Evolutionary conservation across 2,888 invertebrate genomes (phyloP).

Genomic region (Heteromurus nitidus): DNA sequence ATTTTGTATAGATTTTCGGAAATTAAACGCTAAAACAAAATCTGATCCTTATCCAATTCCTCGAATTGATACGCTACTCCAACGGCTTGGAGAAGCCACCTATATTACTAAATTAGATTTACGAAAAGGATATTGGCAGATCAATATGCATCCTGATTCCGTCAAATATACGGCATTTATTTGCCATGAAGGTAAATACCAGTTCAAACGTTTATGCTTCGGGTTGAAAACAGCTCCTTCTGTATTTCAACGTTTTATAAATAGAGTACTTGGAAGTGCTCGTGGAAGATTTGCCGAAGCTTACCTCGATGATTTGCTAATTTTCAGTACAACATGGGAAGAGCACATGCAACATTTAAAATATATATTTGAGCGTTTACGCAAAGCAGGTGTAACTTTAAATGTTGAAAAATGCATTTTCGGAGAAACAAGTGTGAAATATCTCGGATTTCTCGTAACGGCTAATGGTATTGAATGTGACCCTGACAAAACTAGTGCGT

Average conservation of each 20-base stretch:
- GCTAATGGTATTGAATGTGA: constrained; percentile 72
- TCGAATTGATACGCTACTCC: constrained; percentile 69
- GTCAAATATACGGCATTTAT: constrained; percentile 74
- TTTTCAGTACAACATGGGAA: constrained; percentile 72
- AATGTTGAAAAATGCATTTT: constrained; percentile 74
- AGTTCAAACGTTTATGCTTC: constrained; percentile 68
- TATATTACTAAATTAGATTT: constrained; percentile 74
- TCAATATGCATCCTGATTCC: constrained; percentile 71
- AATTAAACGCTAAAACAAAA: constrained; percentile 70
- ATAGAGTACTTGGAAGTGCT: constrained; percentile 11
- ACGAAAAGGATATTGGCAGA: constrained; percentile 74
- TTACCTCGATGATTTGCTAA: constrained; percentile 74
- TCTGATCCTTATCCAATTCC: constrained; percentile 69
- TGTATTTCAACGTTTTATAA: constrained; percentile 73
- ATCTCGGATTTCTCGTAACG: constrained; percentile 74
- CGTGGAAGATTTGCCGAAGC: constrained; percentile 44
- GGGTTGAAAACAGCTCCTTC: constrained; percentile 73
- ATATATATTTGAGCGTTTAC: constrained; percentile 65
- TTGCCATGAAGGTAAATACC: constrained; percentile 73
- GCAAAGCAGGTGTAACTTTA: constrained; percentile 72
- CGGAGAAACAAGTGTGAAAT: constrained; percentile 71
- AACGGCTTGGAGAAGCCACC: constrained; percentile 73
- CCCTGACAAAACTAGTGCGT: constrained; percentile 71
- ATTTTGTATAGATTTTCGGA: constrained; percentile 71
- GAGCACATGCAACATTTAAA: constrained; percentile 72